Evolutionary conservation across 2,888 invertebrate genomes (phyloP).

Genomic region (Dynastes maya): DNA sequence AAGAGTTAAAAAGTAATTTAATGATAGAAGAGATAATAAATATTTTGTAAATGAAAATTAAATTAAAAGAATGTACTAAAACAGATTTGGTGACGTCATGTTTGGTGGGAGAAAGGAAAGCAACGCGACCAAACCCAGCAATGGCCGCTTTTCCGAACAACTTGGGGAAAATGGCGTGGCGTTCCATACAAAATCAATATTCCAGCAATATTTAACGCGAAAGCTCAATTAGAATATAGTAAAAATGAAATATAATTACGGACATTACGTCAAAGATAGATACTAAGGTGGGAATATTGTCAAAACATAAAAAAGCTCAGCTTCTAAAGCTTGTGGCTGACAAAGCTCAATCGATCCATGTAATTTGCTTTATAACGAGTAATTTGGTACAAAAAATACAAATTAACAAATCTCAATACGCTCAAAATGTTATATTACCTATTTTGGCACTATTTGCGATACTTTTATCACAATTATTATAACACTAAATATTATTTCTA

Average conservation of each 20-base stretch:
- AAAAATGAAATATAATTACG: not conserved
- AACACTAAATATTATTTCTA: constrained; percentile 66
- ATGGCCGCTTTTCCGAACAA: constrained; percentile 71
- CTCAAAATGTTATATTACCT: constrained; percentile 63
- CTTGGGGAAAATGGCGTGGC: constrained; percentile 68
- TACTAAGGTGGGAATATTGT: not conserved
- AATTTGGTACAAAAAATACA: constrained; percentile 18
- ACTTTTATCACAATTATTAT: constrained; percentile 70
- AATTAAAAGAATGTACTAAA: constrained; percentile 30
- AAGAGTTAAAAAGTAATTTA: constrained; percentile 39
- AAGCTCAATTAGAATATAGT: constrained; percentile 17
- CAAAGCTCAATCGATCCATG: constrained; percentile 53
- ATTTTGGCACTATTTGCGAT: constrained; percentile 71
- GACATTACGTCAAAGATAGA: not conserved
- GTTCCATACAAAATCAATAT: constrained; percentile 52
- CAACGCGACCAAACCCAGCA: constrained; percentile 61
- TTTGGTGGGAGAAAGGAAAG: constrained; percentile 52
- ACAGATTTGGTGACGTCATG: constrained; percentile 51
- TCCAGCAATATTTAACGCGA: constrained; percentile 11
- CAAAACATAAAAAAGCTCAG: constrained; percentile 50
- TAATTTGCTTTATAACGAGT: constrained; percentile 19
- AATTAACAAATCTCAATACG: constrained; percentile 18
- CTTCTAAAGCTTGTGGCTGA: constrained; percentile 47
- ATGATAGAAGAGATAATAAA: constrained; percentile 4
- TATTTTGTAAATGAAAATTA: constrained; percentile 26